Conservation (phyloP, 2,888 invertebrate species). For the Himalopsyche japonica region DNA sequence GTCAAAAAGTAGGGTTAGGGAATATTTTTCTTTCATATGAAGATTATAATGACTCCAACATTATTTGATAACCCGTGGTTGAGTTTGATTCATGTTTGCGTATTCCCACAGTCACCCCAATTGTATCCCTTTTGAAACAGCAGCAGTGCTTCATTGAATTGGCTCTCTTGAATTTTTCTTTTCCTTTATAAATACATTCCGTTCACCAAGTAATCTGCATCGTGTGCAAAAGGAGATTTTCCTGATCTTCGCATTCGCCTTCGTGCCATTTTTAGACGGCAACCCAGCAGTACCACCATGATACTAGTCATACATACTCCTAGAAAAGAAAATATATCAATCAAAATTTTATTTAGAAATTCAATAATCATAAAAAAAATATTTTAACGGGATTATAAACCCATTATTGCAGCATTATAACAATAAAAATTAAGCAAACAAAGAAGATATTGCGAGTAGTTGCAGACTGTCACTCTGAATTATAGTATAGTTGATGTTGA, state of each 20-base stretch:
- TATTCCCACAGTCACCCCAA: neutral
- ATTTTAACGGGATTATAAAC: no score
- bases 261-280: conserved; percentile 77
- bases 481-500: no score
- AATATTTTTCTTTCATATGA: neutral
- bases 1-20: neutral
- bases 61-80: neutral
- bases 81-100: neutral
- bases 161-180: neutral
- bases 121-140: neutral
- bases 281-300: conserved; percentile 79
- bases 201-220: conserved; percentile 96
- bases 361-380: no score
- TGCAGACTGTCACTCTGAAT: no score
- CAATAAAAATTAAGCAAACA: no score
- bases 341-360: no score
- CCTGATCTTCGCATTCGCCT: conserved; percentile 76
- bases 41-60: neutral
- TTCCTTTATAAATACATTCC: conserved; percentile 88
- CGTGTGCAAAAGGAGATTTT: conserved; percentile 83
- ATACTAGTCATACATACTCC: conserved; percentile 80
- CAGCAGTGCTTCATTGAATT: neutral
- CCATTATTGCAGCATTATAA: no score
- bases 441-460: no score
- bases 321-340: conserved; percentile 46